Evolutionary conservation across 2,888 invertebrate genomes (phyloP), one percentile per base, ranked within the genome.

Genomic region (Cyaniris semiargus): DNA sequence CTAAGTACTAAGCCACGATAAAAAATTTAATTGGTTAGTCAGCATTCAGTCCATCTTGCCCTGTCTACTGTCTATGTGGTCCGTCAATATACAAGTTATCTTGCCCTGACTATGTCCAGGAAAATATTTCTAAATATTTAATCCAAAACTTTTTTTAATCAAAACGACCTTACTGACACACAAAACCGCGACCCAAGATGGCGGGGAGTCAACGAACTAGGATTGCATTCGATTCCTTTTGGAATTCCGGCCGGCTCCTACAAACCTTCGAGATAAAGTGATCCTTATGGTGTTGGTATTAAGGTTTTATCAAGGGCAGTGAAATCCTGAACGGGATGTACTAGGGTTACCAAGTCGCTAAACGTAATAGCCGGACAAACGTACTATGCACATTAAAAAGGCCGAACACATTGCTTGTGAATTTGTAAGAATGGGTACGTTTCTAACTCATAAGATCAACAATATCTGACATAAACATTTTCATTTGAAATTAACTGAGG

Each of bases 151-250:
- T 53, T 53, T 44, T 53, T 53, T 53, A 53, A 53, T 66, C 66
- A 31, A 66, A 66, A 31, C 66, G 27, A 66, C 66, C 66, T 66
- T 66, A 66, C 66, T 66, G 66, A 66, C 66, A 66, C 66, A 66
- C 66, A 66, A 66, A 66, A 66, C 66, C 66, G 66, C 66, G 66
- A 66, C 27, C 66, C 72, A 72, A 72, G 72, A 72, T 72, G 72
- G 72, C 72, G 72, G 10, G 44, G 53, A 74, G 74, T 74, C 74
- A 74, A 74, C 27, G 74, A 74, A 74, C 74, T 66, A 66, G 66
- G 66, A 66, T 66, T 66, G 66, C 66, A 66, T 66, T 66, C 66
- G 66, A 18, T 66, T 66, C 66, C 66, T 66, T 66, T 66, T 27
- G 66, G 27, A 27, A 66, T 66, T 66, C 66, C 66, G 66, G 27